Percentiles rank a stretch among this genome's conserved stretches.
Evolutionary conservation across 2,888 invertebrate genomes (phyloP).

Genomic region (Orgyia antiqua): DNA sequence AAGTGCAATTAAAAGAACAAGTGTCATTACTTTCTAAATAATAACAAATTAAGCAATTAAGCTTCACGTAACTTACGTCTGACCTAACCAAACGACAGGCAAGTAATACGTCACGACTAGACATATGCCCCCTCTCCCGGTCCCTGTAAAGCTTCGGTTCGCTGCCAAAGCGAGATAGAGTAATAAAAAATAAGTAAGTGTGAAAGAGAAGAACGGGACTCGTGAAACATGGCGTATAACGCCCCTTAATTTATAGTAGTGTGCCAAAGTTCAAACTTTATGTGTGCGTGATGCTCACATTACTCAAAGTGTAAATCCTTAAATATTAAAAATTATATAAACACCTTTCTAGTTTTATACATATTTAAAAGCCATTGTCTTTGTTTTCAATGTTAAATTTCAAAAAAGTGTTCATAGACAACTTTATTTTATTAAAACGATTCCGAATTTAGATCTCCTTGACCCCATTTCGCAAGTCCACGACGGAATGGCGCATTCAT

Average conservation of each 20-base stretch:
- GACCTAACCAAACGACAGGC: slow-evolving; percentile 62
- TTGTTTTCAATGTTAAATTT: no score
- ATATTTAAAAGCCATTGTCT: no score
- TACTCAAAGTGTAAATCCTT: slow-evolving; percentile 27
- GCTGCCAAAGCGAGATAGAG: slow-evolving; percentile 56
- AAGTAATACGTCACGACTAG: slow-evolving; percentile 76
- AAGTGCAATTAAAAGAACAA: slow-evolving; percentile 13
- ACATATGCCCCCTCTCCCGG: slow-evolving; percentile 65
- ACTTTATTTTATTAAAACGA: no score
- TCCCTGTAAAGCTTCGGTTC: slow-evolving; percentile 57
- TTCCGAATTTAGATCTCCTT: slow-evolving; percentile 32
- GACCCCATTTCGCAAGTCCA: slow-evolving; percentile 40
- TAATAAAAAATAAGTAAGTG: slow-evolving; percentile 48
- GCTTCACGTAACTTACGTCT: slow-evolving; percentile 34
- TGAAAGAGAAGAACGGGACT: slow-evolving; percentile 59
- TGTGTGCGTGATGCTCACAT: slow-evolving; percentile 59
- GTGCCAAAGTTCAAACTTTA: slow-evolving; percentile 74
- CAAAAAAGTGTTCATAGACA: no score
- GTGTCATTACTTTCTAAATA: no score
- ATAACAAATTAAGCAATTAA: slow-evolving; percentile 32
- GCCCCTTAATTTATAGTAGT: slow-evolving; percentile 78
- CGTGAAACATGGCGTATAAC: slow-evolving; percentile 79
- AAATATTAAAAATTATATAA: no score
- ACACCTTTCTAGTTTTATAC: slow-evolving; percentile 11
- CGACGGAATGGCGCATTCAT: slow-evolving; percentile 31